A percentile compares a stretch with the other conserved stretches of the same genome.
These are phyloP conservation scores for Dipodomys merriami DNA, from an alignment of 2,113 vertebrate genomes.

Conservation along the genomic window DNA sequence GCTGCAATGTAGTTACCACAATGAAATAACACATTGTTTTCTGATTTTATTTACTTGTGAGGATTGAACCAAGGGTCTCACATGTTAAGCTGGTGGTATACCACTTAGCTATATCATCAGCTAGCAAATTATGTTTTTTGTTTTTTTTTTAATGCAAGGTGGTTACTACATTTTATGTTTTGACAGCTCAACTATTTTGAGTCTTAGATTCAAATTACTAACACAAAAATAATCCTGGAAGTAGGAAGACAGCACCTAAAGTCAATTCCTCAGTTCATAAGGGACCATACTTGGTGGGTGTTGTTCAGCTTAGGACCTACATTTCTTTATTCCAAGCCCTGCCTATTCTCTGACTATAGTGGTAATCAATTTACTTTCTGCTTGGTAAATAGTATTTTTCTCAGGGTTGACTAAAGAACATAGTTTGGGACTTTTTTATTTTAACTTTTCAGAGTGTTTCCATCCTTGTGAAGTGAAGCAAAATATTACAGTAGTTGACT, in stretches of 20 bases:
- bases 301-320: neutral
- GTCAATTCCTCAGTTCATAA: neutral
- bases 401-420: neutral
- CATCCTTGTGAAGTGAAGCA: neutral
- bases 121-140: neutral
- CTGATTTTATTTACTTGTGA: neutral
- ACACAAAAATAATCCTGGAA: neutral
- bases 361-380: neutral
- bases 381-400: neutral
- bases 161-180: neutral
- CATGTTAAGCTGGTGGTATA: neutral
- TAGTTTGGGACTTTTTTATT: neutral
- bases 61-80: neutral
- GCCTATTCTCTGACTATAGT: neutral
- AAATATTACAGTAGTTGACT: constrained; percentile 3
- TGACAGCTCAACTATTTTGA: constrained; percentile 23
- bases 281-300: neutral
- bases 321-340: neutral
- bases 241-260: neutral
- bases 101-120: neutral
- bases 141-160: neutral
- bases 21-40: neutral
- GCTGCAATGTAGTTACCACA: neutral
- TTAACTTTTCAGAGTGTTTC: constrained; percentile 18
- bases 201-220: constrained; percentile 44